phyloP scores from a whole-genome alignment of 2,113 vertebrate species.

The Gasterosteus aculeatus region DNA sequence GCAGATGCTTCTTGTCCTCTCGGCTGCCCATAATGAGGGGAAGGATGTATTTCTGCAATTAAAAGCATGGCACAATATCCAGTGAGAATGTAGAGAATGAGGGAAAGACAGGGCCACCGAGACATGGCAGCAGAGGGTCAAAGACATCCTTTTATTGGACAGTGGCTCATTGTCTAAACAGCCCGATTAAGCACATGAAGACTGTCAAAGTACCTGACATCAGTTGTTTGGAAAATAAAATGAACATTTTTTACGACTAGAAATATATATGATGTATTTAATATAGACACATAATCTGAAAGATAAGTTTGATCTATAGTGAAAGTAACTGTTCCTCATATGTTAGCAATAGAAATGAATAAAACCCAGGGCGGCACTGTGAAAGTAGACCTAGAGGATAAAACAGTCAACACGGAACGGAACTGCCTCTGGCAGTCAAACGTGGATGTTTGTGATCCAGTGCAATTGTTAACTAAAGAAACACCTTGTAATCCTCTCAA shows the following conservation, averaged over 20 bases:
- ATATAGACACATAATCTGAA: neutral
- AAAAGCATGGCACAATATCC: conserved; percentile 82
- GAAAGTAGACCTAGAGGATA: conserved; percentile 9
- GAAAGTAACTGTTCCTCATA: neutral
- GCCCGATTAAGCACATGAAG: conserved; percentile 18
- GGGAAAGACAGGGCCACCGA: conserved; percentile 51
- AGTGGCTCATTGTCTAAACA: conserved; percentile 50
- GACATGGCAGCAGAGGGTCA: conserved; percentile 44
- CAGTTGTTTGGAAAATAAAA: conserved; percentile 17
- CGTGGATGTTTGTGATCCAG: neutral
- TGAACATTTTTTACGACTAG: conserved; percentile 6
- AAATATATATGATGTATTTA: no score
- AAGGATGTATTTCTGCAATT: conserved; percentile 95
- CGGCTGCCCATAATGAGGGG: conserved; percentile 94
- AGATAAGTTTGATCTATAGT: neutral
- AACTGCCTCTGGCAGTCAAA: no score
- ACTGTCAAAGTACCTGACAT: conserved; percentile 18
- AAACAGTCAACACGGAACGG: conserved; percentile 41
- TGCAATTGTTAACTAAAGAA: conserved; percentile 38
- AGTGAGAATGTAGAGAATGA: conserved; percentile 62
- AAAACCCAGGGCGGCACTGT: conserved; percentile 6
- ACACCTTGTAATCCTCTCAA: neutral
- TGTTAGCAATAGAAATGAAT: conserved; percentile 6
- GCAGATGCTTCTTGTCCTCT: conserved; percentile 98
- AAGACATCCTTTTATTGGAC: conserved; percentile 60